phyloP scores from a whole-genome alignment of 2,888 invertebrate species.

The Nephrotoma guestfalica region DNA sequence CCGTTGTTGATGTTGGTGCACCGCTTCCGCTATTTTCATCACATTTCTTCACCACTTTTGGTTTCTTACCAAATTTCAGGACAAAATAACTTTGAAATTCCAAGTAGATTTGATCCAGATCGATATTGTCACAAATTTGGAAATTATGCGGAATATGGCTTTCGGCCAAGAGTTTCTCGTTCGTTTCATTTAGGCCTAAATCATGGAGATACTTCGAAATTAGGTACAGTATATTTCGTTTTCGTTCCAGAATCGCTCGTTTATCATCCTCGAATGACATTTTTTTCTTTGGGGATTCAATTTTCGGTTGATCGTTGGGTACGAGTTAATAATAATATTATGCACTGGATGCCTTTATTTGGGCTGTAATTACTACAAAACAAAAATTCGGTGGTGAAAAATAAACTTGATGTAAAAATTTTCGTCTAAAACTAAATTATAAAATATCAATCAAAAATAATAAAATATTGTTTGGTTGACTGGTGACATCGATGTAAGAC shows the following conservation, averaged over 20 bases:
- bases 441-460: neutral
- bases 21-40: conserved; percentile 8
- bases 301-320: neutral
- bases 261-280: conserved; percentile 6
- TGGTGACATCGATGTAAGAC: neutral
- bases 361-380: neutral
- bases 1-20: neutral
- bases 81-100: conserved; percentile 81
- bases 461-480: neutral
- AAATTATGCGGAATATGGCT: conserved; percentile 51
- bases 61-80: conserved; percentile 72
- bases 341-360: neutral
- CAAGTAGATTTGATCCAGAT: conserved; percentile 72
- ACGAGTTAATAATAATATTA: neutral
- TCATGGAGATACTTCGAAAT: conserved; percentile 52
- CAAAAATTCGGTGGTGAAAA: neutral
- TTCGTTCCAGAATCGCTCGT: conserved; percentile 18
- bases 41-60: conserved; percentile 52
- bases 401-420: neutral
- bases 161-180: conserved; percentile 51
- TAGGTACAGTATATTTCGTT: conserved; percentile 43
- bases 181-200: conserved; percentile 47
- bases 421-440: neutral
- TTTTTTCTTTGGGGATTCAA: neutral
- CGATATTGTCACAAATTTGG: conserved; percentile 80